Evolutionary conservation across 2,113 vertebrate species (phyloP).

Genomic region (Anhinga rufa): DNA sequence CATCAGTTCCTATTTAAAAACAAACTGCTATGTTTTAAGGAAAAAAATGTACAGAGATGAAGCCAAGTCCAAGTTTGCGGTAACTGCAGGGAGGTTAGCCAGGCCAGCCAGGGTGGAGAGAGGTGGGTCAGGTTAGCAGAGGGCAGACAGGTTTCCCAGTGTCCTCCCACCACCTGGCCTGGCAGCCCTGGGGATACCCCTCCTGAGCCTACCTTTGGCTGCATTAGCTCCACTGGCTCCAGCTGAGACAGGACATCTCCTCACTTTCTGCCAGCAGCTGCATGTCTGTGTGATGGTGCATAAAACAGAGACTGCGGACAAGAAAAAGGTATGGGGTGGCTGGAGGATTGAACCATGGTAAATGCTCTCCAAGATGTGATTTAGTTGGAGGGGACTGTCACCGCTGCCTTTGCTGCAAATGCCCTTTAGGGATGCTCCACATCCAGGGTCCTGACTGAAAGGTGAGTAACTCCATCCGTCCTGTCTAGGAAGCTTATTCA

Average conservation of each 20-base stretch:
- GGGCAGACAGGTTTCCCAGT: not conserved
- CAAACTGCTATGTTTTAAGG: not conserved
- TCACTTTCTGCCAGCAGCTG: not conserved
- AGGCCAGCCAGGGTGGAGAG: not conserved
- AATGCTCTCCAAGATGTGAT: not conserved
- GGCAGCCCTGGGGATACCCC: not conserved
- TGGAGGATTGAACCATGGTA: rapidly evolving
- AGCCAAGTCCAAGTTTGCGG: not conserved
- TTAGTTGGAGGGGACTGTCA: not conserved
- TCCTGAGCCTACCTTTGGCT: not conserved
- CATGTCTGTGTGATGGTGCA: not conserved
- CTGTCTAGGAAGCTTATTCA: not conserved
- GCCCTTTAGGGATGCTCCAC: not conserved
- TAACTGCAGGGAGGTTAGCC: not conserved
- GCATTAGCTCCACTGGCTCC: not conserved
- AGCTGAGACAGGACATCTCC: not conserved
- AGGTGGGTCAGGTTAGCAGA: not conserved
- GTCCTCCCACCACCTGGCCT: not conserved
- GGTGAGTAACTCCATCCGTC: not conserved
- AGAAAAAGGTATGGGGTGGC: not conserved
- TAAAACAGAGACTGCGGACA: not conserved
- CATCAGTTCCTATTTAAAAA: not conserved
- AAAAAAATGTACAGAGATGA: not conserved
- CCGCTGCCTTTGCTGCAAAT: not conserved
- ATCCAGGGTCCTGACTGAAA: not conserved